Evolutionary conservation across 2,113 vertebrate genomes (phyloP), one percentile per base, ranked within the genome.

Genomic region (Psophia crepitans): DNA sequence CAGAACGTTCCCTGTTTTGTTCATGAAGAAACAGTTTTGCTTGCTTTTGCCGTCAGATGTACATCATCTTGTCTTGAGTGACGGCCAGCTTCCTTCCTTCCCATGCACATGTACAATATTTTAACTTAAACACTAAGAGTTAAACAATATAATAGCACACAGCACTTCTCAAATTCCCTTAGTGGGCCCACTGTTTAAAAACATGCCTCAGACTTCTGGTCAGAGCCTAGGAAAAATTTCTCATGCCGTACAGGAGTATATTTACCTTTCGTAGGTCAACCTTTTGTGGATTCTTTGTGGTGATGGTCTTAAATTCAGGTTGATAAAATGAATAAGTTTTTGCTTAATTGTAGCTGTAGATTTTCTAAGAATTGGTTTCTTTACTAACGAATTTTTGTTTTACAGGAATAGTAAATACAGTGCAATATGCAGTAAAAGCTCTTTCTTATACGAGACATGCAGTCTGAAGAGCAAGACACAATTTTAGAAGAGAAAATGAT

Each of bases 71-170:
- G 53, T 20, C 26, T 9, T 37, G 28, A 68, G 22, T 18, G 22
- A 20, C 60, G 35, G 7, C 9, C 22, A 68, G 51, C 37, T 81
- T 64, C 28, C 43, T 66, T 86, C 35, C 14, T 80, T 70, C 35
- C 14, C 14, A 6, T 0, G 0, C 14, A 24, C 16, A 7, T 1
- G 0, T 65, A 11, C 13, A 48, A 2, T 53, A 28, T 76, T 61
- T 54, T 76, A 66, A 46, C 30, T 23, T 44, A 24, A 88, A 64
- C 4, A 17, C 9, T 51, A 21, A 8, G 41, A 68, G 26, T 78
- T 85, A 57, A 87, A 44, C 44, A 35, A 23, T 39, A 6, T 17
- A 37, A 33, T 39, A 58, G 5, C 19, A 11, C 0, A 1, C 35
- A 75, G 15, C 14, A 3, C 46, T 88, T 84, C 56, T 56, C 11